Conservation (phyloP, 2,113 vertebrate genomes). For the Prionailurus viverrinus region DNA sequence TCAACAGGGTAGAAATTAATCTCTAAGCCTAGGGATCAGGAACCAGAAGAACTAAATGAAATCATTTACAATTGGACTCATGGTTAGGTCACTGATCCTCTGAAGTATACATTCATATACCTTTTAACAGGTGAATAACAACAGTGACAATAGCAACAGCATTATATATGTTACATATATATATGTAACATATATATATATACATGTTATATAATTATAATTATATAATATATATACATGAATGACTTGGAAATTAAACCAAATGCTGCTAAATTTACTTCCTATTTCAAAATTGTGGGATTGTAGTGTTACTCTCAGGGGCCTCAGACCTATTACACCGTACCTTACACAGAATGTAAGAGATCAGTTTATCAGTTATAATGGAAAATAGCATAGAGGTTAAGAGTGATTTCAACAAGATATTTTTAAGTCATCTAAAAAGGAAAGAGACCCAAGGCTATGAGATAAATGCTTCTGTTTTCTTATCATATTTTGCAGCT, state of each 20-base stretch:
- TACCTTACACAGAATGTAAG: not conserved
- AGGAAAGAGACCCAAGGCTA: not conserved
- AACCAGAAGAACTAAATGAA: not conserved
- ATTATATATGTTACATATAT: not conserved
- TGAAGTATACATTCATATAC: not conserved
- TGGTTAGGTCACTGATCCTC: not conserved
- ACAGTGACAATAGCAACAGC: not conserved
- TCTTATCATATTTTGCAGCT: not conserved
- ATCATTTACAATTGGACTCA: not conserved
- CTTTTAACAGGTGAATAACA: not conserved
- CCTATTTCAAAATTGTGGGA: not conserved
- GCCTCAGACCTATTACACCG: not conserved
- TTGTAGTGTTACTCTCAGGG: not conserved
- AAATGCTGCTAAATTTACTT: not conserved
- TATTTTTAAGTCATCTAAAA: not conserved
- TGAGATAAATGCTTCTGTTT: not conserved
- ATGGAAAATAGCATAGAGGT: not conserved
- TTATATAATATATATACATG: not conserved
- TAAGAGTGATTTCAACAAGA: not conserved
- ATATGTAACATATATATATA: not conserved
- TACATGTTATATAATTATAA: too few relatives aligned
- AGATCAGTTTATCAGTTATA: not conserved
- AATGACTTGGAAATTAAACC: not conserved
- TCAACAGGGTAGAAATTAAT: slow-evolving; percentile 60
- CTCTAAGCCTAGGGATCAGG: slow-evolving; percentile 14